Conservation (phyloP, 2,797 vertebrate species). For the Nasua narica region DNA sequence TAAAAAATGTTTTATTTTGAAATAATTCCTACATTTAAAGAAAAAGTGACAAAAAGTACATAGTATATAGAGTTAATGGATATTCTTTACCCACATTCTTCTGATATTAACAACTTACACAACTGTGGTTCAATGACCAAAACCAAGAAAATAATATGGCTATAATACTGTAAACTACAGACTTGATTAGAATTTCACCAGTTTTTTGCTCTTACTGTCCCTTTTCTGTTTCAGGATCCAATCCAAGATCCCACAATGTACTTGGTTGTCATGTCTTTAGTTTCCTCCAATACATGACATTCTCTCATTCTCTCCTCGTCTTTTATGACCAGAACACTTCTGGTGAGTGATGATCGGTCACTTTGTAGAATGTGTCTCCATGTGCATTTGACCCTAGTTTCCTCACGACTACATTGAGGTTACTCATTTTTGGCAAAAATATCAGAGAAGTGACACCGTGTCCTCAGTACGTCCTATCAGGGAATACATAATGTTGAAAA, state of each 20-base stretch:
- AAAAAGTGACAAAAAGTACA: neutral
- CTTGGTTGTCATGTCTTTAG: neutral
- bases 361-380: neutral
- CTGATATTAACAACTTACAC: neutral
- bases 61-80: neutral
- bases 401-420: neutral
- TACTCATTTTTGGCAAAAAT: neutral
- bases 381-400: neutral
- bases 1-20: neutral
- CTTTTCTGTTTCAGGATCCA: neutral
- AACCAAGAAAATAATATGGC: neutral
- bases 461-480: neutral
- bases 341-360: neutral
- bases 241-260: neutral
- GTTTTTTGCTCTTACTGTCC: neutral
- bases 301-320: neutral
- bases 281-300: neutral
- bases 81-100: neutral
- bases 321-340: neutral
- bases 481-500: neutral
- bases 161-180: neutral
- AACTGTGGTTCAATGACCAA: neutral
- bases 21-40: neutral
- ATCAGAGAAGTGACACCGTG: neutral
- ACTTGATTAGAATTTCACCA: neutral